phyloP scores from a whole-genome alignment of 1,140 invertebrate genomes.

The Steinernema khuongi region DNA sequence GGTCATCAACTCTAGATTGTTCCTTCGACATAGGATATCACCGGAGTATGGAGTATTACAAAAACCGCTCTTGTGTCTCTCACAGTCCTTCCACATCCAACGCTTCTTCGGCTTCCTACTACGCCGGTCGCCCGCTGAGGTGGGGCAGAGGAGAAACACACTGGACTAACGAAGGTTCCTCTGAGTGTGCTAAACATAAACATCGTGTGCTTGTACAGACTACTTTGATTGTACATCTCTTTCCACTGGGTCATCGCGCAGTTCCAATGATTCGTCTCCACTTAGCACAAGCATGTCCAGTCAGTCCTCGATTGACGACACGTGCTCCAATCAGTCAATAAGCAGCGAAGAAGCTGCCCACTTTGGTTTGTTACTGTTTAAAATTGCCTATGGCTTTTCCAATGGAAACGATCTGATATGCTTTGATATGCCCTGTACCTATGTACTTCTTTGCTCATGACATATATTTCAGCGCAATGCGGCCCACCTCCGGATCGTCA shows the following conservation, averaged over 20 bases:
- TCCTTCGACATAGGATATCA: not conserved
- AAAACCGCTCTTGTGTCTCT: not conserved
- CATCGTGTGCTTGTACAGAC: not conserved
- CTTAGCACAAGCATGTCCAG: slow-evolving; percentile 59
- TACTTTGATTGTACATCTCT: slow-evolving; percentile 66
- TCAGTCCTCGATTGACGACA: not conserved
- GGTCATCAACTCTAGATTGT: not conserved
- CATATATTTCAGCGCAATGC: slow-evolving; percentile 11
- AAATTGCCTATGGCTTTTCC: too few relatives aligned
- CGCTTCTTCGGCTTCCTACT: not conserved
- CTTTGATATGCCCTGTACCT: not conserved
- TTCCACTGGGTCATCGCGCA: slow-evolving; percentile 62
- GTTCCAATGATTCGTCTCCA: slow-evolving; percentile 63
- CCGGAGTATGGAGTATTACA: not conserved
- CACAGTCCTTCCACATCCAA: not conserved
- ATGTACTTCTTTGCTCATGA: not conserved
- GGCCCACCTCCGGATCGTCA: not conserved
- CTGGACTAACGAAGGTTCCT: not conserved
- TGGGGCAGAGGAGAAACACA: not conserved
- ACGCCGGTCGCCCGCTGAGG: not conserved
- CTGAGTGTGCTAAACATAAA: not conserved
- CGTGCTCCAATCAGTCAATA: not conserved
- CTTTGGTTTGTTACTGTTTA: not conserved
- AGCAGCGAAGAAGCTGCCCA: not conserved
- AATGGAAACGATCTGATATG: not conserved